phyloP scores from a whole-genome alignment of 2,888 invertebrate species.

The Drosophila silvestris region DNA sequence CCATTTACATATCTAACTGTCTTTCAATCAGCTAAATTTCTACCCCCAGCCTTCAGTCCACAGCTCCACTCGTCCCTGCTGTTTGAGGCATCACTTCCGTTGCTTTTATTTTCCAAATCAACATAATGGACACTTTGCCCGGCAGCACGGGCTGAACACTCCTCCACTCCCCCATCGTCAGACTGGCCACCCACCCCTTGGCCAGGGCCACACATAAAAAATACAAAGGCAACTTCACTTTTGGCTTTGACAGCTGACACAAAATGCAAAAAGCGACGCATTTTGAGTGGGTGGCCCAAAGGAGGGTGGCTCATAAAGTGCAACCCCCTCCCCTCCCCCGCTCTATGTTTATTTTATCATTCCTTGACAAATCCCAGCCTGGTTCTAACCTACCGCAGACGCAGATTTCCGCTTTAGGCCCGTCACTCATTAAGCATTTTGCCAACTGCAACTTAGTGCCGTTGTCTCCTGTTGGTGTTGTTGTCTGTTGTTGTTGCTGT shows the following conservation, averaged over 20 bases:
- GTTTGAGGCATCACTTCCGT: constrained; percentile 63
- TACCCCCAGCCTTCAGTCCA: background rate
- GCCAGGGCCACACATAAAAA: constrained; percentile 40
- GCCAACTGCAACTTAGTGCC: constrained; percentile 65
- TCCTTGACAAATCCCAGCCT: constrained; percentile 39
- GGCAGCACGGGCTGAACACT: constrained; percentile 39
- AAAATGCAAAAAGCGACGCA: constrained; percentile 74
- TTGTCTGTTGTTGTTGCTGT: constrained; percentile 34
- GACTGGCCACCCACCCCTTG: background rate
- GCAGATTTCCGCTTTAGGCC: constrained; percentile 56
- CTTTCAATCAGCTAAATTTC: constrained; percentile 76
- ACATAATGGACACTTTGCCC: constrained; percentile 82
- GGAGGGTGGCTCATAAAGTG: constrained; percentile 36
- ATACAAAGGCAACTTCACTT: constrained; percentile 73
- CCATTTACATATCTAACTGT: constrained; percentile 57
- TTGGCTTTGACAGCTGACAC: constrained; percentile 77
- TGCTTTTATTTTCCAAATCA: constrained; percentile 80
- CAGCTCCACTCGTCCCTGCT: constrained; percentile 14
- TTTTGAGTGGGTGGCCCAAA: constrained; percentile 56
- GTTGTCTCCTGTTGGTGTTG: constrained; percentile 53
- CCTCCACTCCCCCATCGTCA: background rate
- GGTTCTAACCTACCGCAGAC: constrained; percentile 71
- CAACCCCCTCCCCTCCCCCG: background rate
- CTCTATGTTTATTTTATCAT: constrained; percentile 17
- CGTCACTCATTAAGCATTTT: constrained; percentile 76